phyloP scores from a whole-genome alignment of 2,888 invertebrate species.

The Aphodius granarius region DNA sequence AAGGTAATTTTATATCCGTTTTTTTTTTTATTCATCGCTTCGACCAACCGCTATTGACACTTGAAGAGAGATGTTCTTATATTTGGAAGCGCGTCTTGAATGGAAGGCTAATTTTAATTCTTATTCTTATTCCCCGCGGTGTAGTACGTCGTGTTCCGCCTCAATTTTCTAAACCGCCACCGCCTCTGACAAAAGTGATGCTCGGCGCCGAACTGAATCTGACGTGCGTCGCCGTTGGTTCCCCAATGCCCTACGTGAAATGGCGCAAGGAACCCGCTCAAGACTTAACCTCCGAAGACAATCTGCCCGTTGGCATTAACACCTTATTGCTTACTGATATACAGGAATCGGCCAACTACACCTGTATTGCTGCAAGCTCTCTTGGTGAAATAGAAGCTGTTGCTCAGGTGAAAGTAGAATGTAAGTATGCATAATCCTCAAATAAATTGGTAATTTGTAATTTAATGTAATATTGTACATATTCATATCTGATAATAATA shows the following conservation, averaged over 20 bases:
- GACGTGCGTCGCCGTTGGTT: slow-evolving; percentile 96
- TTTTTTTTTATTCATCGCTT: background rate
- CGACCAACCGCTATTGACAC: background rate
- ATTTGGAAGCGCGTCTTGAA: background rate
- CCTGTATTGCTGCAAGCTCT: slow-evolving; percentile 93
- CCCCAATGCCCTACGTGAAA: slow-evolving; percentile 97
- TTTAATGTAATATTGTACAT: background rate
- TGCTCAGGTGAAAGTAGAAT: slow-evolving; percentile 93
- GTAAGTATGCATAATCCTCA: slow-evolving; percentile 61
- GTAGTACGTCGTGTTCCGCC: slow-evolving; percentile 92
- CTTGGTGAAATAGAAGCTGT: slow-evolving; percentile 88
- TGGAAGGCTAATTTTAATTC: background rate
- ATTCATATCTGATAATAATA: background rate
- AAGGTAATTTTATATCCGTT: slow-evolving; percentile 64
- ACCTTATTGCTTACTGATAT: slow-evolving; percentile 85
- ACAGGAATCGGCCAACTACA: slow-evolving; percentile 92
- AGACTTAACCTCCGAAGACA: slow-evolving; percentile 88
- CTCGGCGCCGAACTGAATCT: slow-evolving; percentile 88
- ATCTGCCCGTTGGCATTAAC: slow-evolving; percentile 83
- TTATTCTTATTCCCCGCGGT: background rate
- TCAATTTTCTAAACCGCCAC: slow-evolving; percentile 91
- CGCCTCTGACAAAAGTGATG: slow-evolving; percentile 84
- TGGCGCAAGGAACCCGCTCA: slow-evolving; percentile 82
- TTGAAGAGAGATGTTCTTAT: background rate
- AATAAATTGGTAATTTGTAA: background rate